These are phyloP conservation scores for Palythoa caribaeorum DNA, from an alignment of 92 coral and sea anemone species.

Conservation along the genomic window DNA sequence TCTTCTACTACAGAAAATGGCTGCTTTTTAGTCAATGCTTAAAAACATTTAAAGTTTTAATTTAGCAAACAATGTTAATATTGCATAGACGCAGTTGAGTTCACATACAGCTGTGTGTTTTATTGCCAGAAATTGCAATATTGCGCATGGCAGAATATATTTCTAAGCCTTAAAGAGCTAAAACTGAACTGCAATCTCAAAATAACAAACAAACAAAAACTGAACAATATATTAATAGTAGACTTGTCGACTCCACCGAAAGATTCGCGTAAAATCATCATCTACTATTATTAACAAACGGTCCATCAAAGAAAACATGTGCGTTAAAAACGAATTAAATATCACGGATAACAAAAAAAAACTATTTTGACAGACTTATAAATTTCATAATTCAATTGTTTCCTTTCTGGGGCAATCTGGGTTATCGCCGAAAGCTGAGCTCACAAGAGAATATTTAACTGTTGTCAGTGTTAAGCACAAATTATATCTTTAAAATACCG, in stretches of 20 bases:
- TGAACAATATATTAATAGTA: not conserved
- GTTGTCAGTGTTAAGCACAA: too few relatives aligned
- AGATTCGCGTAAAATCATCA: not conserved
- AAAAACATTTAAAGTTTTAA: too few relatives aligned
- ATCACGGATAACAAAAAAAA: not conserved
- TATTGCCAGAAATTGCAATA: too few relatives aligned
- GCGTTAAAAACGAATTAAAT: not conserved
- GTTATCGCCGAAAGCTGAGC: not conserved
- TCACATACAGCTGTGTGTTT: too few relatives aligned
- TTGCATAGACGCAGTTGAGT: too few relatives aligned
- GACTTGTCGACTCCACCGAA: constrained; percentile 5
- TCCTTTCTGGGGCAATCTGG: not conserved
- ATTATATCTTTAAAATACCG: not conserved
- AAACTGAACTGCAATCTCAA: not conserved
- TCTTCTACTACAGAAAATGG: too few relatives aligned
- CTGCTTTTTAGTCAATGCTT: too few relatives aligned
- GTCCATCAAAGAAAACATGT: not conserved
- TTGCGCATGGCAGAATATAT: too few relatives aligned
- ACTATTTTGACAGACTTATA: not conserved
- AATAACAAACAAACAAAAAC: not conserved
- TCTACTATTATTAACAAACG: not conserved
- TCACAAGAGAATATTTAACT: not conserved
- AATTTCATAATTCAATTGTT: not conserved
- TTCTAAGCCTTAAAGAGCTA: too few relatives aligned
- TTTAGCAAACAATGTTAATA: too few relatives aligned